phyloP scores from a whole-genome alignment of 2,888 invertebrate genomes.

The Lycia hirtaria region DNA sequence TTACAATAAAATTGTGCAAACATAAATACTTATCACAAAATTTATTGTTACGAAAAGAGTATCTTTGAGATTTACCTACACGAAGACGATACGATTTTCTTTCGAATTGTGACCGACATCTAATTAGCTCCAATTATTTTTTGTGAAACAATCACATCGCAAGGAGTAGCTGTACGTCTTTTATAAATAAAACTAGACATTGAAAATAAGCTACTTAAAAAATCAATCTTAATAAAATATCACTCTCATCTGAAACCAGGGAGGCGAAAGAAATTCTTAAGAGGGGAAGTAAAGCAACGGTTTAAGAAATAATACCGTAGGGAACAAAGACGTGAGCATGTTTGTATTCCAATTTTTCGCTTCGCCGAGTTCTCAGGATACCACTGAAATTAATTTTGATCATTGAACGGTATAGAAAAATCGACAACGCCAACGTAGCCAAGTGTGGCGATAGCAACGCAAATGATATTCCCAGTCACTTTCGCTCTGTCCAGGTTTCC shows the following conservation, averaged over 20 bases:
- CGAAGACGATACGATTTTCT: too few relatives aligned
- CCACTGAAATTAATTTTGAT: constrained; percentile 53
- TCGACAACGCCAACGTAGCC: not conserved
- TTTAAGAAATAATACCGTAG: constrained; percentile 59
- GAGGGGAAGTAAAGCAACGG: constrained; percentile 48
- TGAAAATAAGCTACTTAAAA: not conserved
- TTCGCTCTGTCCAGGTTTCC: not conserved
- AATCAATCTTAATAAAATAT: constrained; percentile 8
- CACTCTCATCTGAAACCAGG: constrained; percentile 42
- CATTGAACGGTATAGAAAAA: constrained; percentile 10
- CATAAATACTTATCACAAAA: too few relatives aligned
- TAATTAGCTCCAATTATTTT: too few relatives aligned
- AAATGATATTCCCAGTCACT: not conserved
- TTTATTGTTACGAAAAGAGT: too few relatives aligned
- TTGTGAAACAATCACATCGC: not conserved
- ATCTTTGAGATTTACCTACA: too few relatives aligned
- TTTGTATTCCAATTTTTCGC: constrained; percentile 77
- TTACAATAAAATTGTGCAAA: too few relatives aligned
- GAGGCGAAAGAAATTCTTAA: constrained; percentile 44
- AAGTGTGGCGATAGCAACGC: not conserved
- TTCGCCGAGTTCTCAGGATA: constrained; percentile 60
- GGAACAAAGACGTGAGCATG: constrained; percentile 64
- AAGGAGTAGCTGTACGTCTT: not conserved
- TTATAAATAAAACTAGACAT: not conserved
- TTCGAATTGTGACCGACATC: too few relatives aligned